phyloP scores from a whole-genome alignment of 2,113 vertebrate genomes.

The Pipa parva region DNA sequence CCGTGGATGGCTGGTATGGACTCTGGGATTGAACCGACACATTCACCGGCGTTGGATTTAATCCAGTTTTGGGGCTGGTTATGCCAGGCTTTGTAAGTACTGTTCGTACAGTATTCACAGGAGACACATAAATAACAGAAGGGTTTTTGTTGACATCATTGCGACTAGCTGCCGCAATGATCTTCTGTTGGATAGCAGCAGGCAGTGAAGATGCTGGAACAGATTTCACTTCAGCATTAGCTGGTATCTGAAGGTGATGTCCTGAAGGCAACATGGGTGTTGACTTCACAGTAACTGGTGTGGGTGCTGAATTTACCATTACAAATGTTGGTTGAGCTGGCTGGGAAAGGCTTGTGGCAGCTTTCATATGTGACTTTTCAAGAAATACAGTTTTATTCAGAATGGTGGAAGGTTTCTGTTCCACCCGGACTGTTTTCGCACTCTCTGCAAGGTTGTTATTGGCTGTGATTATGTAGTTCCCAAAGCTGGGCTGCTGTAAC shows the following conservation, averaged over 20 bases:
- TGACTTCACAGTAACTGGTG: slow-evolving; percentile 55
- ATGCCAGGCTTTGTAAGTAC: slow-evolving; percentile 40
- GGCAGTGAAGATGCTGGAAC: slow-evolving; percentile 70
- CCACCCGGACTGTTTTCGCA: slow-evolving; percentile 48
- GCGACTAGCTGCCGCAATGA: slow-evolving; percentile 53
- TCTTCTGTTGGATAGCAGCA: slow-evolving; percentile 67
- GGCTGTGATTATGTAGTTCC: slow-evolving; percentile 58
- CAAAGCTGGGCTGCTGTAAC: slow-evolving; percentile 55
- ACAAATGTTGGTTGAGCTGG: slow-evolving; percentile 48
- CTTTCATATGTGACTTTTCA: slow-evolving; percentile 51
- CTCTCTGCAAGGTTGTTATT: slow-evolving; percentile 53
- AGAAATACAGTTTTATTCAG: slow-evolving; percentile 49
- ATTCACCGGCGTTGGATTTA: not conserved
- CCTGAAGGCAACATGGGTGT: slow-evolving; percentile 59
- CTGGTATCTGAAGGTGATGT: slow-evolving; percentile 76
- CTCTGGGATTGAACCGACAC: not conserved
- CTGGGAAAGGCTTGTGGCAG: slow-evolving; percentile 47
- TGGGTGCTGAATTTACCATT: slow-evolving; percentile 49
- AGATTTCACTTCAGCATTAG: slow-evolving; percentile 70
- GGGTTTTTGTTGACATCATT: slow-evolving; percentile 49
- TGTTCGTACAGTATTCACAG: slow-evolving; percentile 69
- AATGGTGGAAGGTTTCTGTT: slow-evolving; percentile 47
- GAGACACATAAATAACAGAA: slow-evolving; percentile 69
- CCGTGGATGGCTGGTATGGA: slow-evolving; percentile 23
- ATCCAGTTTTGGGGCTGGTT: slow-evolving; percentile 41